phyloP scores from a whole-genome alignment of 1,140 invertebrate genomes.

The Caenorhabditis remanei region DNA sequence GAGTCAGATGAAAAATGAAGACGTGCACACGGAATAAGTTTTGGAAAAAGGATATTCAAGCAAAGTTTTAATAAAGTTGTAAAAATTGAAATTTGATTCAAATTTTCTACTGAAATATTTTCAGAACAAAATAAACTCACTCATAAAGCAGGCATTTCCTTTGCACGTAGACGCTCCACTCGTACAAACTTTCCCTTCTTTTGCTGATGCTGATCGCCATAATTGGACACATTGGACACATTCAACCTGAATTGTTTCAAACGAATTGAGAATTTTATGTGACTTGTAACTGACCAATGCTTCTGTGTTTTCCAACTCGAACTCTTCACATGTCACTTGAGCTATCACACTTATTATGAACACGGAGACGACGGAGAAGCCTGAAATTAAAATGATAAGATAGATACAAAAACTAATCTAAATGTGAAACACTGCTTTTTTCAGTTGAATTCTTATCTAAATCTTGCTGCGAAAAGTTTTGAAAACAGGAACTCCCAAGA shows the following conservation, averaged over 20 bases:
- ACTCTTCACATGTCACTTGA: conserved; percentile 42
- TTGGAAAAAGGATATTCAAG: no score
- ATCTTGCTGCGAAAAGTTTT: no score
- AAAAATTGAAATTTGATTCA: background rate
- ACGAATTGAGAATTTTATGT: background rate
- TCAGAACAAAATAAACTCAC: conserved; percentile 57
- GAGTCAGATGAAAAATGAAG: no score
- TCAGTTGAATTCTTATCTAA: no score
- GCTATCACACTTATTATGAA: background rate
- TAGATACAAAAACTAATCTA: no score
- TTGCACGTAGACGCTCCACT: conserved; percentile 61
- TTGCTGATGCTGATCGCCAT: conserved; percentile 63
- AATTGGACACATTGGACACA: conserved; percentile 67
- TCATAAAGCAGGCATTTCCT: conserved; percentile 68
- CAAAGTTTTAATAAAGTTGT: no score
- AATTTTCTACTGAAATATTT: background rate
- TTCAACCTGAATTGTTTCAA: conserved; percentile 49
- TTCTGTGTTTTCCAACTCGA: conserved; percentile 23
- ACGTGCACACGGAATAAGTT: no score
- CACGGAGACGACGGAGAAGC: conserved; percentile 24
- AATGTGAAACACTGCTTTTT: no score
- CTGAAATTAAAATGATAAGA: background rate
- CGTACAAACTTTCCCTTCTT: conserved; percentile 61
- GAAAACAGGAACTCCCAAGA: no score
- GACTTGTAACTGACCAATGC: background rate